Conservation (phyloP, 2,797 vertebrate genomes). For the Mus spretus region DNA sequence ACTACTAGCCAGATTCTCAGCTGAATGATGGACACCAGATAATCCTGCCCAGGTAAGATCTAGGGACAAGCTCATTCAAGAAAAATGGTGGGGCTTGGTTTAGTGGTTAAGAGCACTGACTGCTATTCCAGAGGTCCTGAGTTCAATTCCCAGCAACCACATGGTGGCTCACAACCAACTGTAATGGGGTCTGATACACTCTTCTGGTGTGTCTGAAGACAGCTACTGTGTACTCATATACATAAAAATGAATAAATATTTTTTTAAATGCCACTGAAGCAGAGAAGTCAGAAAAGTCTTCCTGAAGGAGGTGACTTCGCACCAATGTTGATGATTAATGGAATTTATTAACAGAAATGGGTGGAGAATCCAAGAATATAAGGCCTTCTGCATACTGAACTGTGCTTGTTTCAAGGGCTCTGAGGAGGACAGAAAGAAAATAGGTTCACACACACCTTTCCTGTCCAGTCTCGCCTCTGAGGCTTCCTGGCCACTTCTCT, state of each 20-base stretch:
- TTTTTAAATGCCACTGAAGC: neutral
- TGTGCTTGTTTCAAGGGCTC: neutral
- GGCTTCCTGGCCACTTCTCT: neutral
- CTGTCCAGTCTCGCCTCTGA: neutral
- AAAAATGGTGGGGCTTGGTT: neutral
- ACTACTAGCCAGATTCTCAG: neutral
- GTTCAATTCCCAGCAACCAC: too few relatives aligned
- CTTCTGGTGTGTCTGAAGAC: too few relatives aligned
- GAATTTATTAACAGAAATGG: neutral
- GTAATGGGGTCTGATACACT: too few relatives aligned
- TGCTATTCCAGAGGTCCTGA: too few relatives aligned
- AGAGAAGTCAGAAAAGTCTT: neutral
- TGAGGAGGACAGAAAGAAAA: neutral
- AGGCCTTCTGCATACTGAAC: neutral
- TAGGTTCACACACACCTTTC: neutral
- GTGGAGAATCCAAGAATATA: neutral
- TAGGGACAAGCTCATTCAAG: accelerated
- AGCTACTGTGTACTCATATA: too few relatives aligned
- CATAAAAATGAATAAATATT: too few relatives aligned
- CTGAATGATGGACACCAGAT: accelerated
- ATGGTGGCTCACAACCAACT: too few relatives aligned
- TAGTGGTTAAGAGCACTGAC: too few relatives aligned
- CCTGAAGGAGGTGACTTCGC: neutral
- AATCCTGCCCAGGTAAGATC: accelerated
- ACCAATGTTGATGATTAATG: neutral